Evolutionary conservation across 2,888 invertebrate genomes (phyloP).

Genomic region (Cybosia mesomella): DNA sequence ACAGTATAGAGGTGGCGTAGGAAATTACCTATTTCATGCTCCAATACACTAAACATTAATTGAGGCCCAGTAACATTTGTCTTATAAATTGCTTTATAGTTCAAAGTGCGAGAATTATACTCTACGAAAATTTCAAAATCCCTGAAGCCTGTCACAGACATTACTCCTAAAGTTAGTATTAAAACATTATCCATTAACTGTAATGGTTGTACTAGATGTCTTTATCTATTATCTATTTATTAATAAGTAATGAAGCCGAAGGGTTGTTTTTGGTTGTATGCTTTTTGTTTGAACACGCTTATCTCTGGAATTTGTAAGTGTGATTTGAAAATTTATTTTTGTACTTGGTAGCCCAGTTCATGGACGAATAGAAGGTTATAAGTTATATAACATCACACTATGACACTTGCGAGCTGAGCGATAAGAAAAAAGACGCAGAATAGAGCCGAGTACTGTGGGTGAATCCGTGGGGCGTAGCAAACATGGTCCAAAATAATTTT

Average conservation of each 20-base stretch:
- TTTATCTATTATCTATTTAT: background rate
- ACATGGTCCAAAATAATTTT: too few relatives aligned
- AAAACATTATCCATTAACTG: background rate
- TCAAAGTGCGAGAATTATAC: slow-evolving; percentile 14
- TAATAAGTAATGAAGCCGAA: background rate
- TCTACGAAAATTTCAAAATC: background rate
- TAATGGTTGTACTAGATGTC: background rate
- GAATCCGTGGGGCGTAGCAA: too few relatives aligned
- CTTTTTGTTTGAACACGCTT: background rate
- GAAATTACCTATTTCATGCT: slow-evolving; percentile 32
- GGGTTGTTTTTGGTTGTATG: background rate
- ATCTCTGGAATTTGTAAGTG: background rate
- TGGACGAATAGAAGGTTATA: too few relatives aligned
- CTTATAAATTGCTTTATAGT: slow-evolving; percentile 25
- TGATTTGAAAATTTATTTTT: too few relatives aligned
- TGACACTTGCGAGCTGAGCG: too few relatives aligned
- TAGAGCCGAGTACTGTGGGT: too few relatives aligned
- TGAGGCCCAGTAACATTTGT: slow-evolving; percentile 28
- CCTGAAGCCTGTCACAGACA: background rate
- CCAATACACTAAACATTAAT: slow-evolving; percentile 33
- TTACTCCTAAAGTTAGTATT: background rate
- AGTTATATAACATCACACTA: too few relatives aligned
- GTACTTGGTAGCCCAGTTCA: too few relatives aligned
- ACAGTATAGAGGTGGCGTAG: background rate
- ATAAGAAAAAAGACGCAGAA: too few relatives aligned